Base-by-base conservation (phyloP, 2,113 vertebrate genomes). In the Guaruba guarouba region DNA sequence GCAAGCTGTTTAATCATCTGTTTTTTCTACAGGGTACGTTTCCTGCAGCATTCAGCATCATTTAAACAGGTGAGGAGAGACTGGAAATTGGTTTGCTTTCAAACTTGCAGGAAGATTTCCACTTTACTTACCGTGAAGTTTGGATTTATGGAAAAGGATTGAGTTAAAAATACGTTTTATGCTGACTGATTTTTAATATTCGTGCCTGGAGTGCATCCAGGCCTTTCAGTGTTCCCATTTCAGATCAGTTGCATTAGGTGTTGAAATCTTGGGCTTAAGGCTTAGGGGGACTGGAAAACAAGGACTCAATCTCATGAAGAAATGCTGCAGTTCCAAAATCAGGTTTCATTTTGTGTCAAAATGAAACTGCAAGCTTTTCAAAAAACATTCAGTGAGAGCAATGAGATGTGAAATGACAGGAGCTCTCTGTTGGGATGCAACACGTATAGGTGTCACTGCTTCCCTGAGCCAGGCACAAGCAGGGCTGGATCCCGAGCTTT, bases 361-460 rank as follows among this genome's bases (percentile, higher is more conserved):
- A 91, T 61, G 31, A 61, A 92, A 43, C 29, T 22, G 35, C 43
- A 68, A 71, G 23, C 24, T 75, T 86, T 77, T 68, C 51, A 54
- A 62, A 92, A 51, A 27, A 6, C 15, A 5, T 86, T 59, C 28
- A 27, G 17, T 63, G 35, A 24, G 59, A 75, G 31, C 1, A 8
- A 51, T 2, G 8, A 67, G 51, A 51, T 15, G 4, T 1, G 0
- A 46, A 51, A 55, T 43, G 51, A 81, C 46, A 81, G 29, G 61
- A 61, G 7, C 1, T 0, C 4, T 51, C 28, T 68, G 17, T 33
- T 78, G 88, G 17, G 43, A 31, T 43, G 20, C 0, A 1, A 8
- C 0, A 0, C 0, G 0, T 37, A 1, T 4, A 55, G 25, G 31
- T 86, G 27, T 78, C 82, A 59, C 35, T 73, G 48, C 52, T 82